Percentiles rank a stretch among this genome's conserved stretches.
phyloP scores from a whole-genome alignment of 2,888 invertebrate species.

The Electrophaes corylata region DNA sequence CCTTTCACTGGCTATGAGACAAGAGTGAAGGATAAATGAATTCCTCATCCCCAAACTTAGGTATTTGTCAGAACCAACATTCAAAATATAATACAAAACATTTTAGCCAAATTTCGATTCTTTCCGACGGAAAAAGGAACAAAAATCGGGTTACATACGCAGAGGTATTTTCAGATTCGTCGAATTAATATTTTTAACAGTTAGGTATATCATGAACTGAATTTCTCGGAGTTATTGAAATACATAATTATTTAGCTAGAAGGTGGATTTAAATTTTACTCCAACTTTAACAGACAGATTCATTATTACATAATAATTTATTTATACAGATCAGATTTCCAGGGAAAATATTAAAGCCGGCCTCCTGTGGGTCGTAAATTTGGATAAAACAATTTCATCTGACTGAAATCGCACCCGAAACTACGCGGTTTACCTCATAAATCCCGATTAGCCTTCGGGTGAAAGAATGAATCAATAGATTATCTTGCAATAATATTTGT shows the following conservation, averaged over 20 bases:
- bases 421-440: slow-evolving; percentile 73
- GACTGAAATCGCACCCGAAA: slow-evolving; percentile 68
- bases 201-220: no score
- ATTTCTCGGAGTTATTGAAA: no score
- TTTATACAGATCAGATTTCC: slow-evolving; percentile 61
- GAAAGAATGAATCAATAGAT: slow-evolving; percentile 70
- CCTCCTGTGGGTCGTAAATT: slow-evolving; percentile 73
- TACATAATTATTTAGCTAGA: slow-evolving; percentile 5
- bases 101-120: background rate
- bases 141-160: no score
- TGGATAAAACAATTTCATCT: slow-evolving; percentile 77
- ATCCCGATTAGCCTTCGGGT: slow-evolving; percentile 69
- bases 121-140: no score
- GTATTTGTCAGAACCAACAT: no score
- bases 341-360: slow-evolving; percentile 65
- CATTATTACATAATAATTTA: slow-evolving; percentile 35
- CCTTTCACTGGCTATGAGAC: slow-evolving; percentile 8
- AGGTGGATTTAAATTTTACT: slow-evolving; percentile 8
- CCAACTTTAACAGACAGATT: slow-evolving; percentile 21
- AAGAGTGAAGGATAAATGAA: background rate
- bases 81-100: no score
- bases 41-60: background rate
- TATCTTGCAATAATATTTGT: slow-evolving; percentile 61
- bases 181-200: no score
- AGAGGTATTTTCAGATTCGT: no score